These are phyloP conservation scores for Coenonympha arcania DNA, from an alignment of 2,888 invertebrate genomes.

Conservation along the genomic window DNA sequence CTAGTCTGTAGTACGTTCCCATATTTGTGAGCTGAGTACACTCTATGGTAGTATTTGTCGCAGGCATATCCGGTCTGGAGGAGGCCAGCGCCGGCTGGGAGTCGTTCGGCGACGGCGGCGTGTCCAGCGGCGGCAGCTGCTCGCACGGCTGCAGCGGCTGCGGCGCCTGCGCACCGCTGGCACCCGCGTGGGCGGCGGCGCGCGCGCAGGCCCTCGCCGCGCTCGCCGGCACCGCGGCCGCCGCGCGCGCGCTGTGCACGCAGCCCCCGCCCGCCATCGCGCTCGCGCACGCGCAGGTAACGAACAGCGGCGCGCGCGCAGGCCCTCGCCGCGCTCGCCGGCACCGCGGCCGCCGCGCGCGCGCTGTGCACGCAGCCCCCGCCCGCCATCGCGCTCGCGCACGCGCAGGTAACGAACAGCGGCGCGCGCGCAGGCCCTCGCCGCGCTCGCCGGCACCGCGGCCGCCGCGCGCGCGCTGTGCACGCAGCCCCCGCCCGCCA, in stretches of 20 bases:
- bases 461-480: slow-evolving; percentile 82
- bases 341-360: slow-evolving; percentile 76
- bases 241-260: slow-evolving; percentile 85
- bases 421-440: slow-evolving; percentile 83
- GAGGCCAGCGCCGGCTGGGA: slow-evolving; percentile 48
- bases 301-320: slow-evolving; percentile 83
- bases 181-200: slow-evolving; percentile 66
- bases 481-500: slow-evolving; percentile 94
- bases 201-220: slow-evolving; percentile 83
- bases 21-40: too few species aligned
- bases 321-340: slow-evolving; percentile 77
- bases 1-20: too few species aligned
- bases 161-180: slow-evolving; percentile 48
- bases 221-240: slow-evolving; percentile 62
- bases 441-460: slow-evolving; percentile 69
- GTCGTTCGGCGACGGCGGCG: slow-evolving; percentile 42
- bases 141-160: slow-evolving; percentile 52
- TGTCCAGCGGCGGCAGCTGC: slow-evolving; percentile 36
- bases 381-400: slow-evolving; percentile 86
- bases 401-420: slow-evolving; percentile 80
- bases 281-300: slow-evolving; percentile 77
- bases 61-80: slow-evolving; percentile 51
- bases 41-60: too few species aligned
- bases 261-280: slow-evolving; percentile 96
- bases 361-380: slow-evolving; percentile 92